Evolutionary conservation across 1,140 invertebrate species (phyloP).

Genomic region (Monochamus saltuarius): DNA sequence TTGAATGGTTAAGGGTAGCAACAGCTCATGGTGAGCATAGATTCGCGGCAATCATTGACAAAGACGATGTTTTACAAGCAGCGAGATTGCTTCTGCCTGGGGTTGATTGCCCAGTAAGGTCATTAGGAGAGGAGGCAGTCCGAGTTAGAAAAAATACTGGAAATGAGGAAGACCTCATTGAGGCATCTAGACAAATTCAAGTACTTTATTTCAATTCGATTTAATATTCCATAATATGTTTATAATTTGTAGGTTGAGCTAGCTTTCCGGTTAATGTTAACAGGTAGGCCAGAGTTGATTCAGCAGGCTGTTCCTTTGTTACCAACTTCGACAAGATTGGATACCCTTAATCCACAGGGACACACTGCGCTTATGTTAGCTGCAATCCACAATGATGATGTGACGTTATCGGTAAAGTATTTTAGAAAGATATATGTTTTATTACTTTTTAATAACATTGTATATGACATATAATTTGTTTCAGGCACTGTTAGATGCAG

Average conservation of each 20-base stretch:
- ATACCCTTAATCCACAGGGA: constrained; percentile 77
- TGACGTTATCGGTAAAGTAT: constrained; percentile 61
- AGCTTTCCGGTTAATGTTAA: constrained; percentile 77
- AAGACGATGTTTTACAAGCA: constrained; percentile 86
- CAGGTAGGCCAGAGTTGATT: constrained; percentile 74
- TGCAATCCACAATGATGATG: constrained; percentile 76
- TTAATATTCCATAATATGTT: not conserved
- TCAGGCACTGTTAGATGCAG: constrained; percentile 72
- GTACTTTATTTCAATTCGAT: constrained; percentile 51
- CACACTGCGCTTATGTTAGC: constrained; percentile 81
- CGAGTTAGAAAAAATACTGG: constrained; percentile 46
- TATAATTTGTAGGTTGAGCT: constrained; percentile 60
- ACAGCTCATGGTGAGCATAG: constrained; percentile 80
- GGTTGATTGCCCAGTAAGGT: constrained; percentile 81
- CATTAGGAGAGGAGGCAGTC: constrained; percentile 60
- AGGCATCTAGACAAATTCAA: constrained; percentile 49
- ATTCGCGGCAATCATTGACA: constrained; percentile 74
- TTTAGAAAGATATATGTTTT: too few species aligned
- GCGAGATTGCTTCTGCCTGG: constrained; percentile 81
- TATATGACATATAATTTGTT: constrained; percentile 15
- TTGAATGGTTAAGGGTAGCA: constrained; percentile 84
- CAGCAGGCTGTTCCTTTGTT: constrained; percentile 75
- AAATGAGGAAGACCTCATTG: constrained; percentile 45
- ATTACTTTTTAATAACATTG: not conserved
- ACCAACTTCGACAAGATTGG: constrained; percentile 68